These are phyloP conservation scores for Acestrorhynchus altus DNA, from an alignment of 2,797 vertebrate genomes.

Conservation along the genomic window DNA sequence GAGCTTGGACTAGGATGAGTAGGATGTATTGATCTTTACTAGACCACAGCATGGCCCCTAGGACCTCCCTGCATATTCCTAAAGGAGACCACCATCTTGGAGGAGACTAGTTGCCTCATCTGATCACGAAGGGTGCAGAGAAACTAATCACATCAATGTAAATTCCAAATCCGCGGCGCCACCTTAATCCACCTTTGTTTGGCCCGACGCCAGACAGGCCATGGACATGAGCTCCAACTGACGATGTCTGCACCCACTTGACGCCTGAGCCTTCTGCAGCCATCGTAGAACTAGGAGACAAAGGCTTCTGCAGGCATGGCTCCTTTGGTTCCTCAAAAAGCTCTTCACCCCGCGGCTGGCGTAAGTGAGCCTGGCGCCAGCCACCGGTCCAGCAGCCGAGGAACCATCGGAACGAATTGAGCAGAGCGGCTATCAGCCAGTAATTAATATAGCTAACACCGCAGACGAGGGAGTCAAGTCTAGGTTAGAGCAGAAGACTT, in stretches of 20 bases:
- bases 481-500: constrained; percentile 89
- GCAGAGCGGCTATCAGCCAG: constrained; percentile 86
- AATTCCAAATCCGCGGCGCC: constrained; percentile 64
- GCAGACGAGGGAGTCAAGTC: constrained; percentile 87
- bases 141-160: constrained; percentile 49
- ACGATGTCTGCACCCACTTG: constrained; percentile 50
- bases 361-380: constrained; percentile 70
- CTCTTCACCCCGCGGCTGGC: constrained; percentile 34
- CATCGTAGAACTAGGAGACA: constrained; percentile 25
- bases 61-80: background rate
- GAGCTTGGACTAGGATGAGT: background rate
- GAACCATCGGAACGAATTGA: constrained; percentile 71
- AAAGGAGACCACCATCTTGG: constrained; percentile 11
- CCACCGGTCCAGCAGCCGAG: constrained; percentile 53
- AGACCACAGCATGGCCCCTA: constrained; percentile 49
- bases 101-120: constrained; percentile 49
- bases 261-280: constrained; percentile 31
- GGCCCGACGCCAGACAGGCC: constrained; percentile 48
- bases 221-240: constrained; percentile 58
- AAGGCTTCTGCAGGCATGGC: constrained; percentile 24
- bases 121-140: constrained; percentile 25
- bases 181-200: constrained; percentile 71
- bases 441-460: constrained; percentile 95
- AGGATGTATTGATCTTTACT: background rate
- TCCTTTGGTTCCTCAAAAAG: constrained; percentile 40